Percentiles rank a stretch among this genome's conserved stretches.
Evolutionary conservation across 2,888 invertebrate genomes (phyloP).

Genomic region (Amiota mariae): DNA sequence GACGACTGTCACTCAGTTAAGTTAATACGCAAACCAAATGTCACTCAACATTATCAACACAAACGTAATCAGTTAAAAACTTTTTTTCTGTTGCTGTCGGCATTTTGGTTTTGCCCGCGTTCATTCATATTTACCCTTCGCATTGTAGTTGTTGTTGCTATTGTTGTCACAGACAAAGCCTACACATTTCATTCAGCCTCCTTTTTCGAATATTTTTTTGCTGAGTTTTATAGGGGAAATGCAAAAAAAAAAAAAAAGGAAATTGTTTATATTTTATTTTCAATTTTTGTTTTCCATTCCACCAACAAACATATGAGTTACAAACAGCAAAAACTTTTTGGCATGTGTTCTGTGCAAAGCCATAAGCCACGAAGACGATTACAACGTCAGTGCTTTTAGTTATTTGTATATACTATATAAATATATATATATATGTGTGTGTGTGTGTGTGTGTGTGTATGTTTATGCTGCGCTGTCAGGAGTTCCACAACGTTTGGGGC

Average conservation of each 20-base stretch:
- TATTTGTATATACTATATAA: not conserved
- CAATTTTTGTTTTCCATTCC: constrained; percentile 45
- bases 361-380: not conserved
- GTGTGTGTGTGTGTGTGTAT: too few relatives aligned
- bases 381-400: not conserved
- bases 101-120: constrained; percentile 12
- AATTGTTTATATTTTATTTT: constrained; percentile 58
- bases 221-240: constrained; percentile 54
- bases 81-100: constrained; percentile 49
- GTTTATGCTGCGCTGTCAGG: too few relatives aligned
- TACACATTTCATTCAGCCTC: too few relatives aligned
- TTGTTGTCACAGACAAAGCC: constrained; percentile 15
- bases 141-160: not conserved
- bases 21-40: constrained; percentile 67
- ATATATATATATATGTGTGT: too few relatives aligned
- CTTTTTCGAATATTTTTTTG: constrained; percentile 18
- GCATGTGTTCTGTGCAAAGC: not conserved
- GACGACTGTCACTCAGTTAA: constrained; percentile 60
- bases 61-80: constrained; percentile 65
- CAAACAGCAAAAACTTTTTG: not conserved
- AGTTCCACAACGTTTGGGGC: too few relatives aligned
- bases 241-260: constrained; percentile 38
- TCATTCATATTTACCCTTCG: too few relatives aligned
- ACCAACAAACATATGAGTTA: too few relatives aligned
- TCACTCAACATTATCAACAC: constrained; percentile 67